Evolutionary conservation across 2,113 vertebrate genomes (phyloP).

Genomic region (Peromyscus maniculatus): DNA sequence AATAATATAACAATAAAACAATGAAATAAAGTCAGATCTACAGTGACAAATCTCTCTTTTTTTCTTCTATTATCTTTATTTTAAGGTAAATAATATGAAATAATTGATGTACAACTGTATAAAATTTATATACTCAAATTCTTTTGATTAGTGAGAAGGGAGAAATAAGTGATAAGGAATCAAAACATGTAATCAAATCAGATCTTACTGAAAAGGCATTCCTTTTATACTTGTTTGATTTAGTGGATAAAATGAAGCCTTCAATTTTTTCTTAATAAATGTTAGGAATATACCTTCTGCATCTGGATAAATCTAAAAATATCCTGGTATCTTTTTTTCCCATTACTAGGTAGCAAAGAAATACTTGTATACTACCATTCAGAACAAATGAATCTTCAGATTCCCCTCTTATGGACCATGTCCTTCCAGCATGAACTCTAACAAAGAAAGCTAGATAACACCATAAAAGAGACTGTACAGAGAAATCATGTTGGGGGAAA

Average conservation of each 20-base stretch:
- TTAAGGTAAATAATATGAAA: not conserved
- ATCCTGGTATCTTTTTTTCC: not conserved
- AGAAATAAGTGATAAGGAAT: not conserved
- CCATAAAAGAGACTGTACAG: not conserved
- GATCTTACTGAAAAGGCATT: not conserved
- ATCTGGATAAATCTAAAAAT: not conserved
- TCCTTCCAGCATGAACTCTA: not conserved
- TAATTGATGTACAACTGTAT: not conserved
- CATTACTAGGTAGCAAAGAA: not conserved
- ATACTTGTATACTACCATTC: not conserved
- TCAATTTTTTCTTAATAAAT: not conserved
- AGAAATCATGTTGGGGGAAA: not conserved
- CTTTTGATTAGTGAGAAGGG: not conserved
- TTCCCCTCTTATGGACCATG: not conserved
- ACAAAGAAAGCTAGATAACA: not conserved
- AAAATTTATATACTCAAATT: not conserved
- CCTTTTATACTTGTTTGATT: not conserved
- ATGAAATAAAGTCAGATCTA: not conserved
- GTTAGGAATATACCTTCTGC: not conserved
- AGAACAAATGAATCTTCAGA: not conserved
- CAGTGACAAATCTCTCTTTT: not conserved
- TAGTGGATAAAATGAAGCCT: not conserved
- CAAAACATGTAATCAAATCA: not conserved
- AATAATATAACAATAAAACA: not conserved
- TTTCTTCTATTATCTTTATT: not conserved